Evolutionary conservation across 2,113 vertebrate species (phyloP).

Genomic region (Protomyctophum bolini): DNA sequence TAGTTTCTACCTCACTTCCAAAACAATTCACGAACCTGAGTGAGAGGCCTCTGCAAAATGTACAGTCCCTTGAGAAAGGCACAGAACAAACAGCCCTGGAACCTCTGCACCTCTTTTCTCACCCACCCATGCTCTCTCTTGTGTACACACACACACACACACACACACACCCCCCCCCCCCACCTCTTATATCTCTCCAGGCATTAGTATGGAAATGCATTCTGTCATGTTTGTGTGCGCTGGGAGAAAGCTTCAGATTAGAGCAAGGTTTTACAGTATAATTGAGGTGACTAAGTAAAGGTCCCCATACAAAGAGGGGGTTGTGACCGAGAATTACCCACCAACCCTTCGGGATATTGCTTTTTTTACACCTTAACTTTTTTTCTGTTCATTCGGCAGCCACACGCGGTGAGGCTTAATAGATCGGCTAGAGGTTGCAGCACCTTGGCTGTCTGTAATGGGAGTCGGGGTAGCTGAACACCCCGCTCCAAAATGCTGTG

Average conservation of each 20-base stretch:
- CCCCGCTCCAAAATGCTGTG: not conserved
- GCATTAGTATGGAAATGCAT: constrained; percentile 63
- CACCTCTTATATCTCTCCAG: constrained; percentile 6
- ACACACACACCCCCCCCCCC: not conserved
- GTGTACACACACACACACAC: not conserved
- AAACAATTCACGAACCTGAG: not conserved
- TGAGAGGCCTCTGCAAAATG: constrained; percentile 26
- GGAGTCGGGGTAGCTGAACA: constrained; percentile 54
- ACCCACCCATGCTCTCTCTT: not conserved
- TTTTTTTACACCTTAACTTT: constrained; percentile 57
- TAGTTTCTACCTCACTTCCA: not conserved
- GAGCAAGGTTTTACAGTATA: constrained; percentile 65
- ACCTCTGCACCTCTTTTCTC: not conserved
- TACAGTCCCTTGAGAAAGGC: constrained; percentile 2
- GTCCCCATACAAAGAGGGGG: constrained; percentile 58
- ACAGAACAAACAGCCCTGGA: constrained; percentile 33
- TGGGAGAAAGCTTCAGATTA: constrained; percentile 64
- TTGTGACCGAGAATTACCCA: constrained; percentile 63
- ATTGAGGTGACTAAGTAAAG: constrained; percentile 70
- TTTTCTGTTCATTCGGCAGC: constrained; percentile 46
- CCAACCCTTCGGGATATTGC: constrained; percentile 63
- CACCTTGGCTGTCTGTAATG: constrained; percentile 63
- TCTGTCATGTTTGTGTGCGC: constrained; percentile 51
- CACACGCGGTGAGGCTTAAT: constrained; percentile 52
- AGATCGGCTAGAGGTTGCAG: constrained; percentile 47